These are phyloP conservation scores for Centroberyx gerrardi DNA, from an alignment of 2,797 vertebrate genomes.

Conservation along the genomic window DNA sequence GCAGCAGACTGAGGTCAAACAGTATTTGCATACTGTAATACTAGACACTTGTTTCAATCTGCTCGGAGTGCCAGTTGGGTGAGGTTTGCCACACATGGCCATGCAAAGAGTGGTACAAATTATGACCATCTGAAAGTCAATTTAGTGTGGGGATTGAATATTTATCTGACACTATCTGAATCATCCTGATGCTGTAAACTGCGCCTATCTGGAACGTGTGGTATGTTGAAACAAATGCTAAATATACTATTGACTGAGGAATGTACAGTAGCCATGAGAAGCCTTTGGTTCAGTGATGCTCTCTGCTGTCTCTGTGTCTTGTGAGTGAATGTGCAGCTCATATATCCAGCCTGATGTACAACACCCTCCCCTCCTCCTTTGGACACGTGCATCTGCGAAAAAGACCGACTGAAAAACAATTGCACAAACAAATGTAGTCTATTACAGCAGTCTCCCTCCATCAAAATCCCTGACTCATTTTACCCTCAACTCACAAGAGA, in stretches of 20 bases:
- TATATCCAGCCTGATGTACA: neutral
- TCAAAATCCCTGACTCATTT: conserved; percentile 55
- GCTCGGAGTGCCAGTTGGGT: neutral
- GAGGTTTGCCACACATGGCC: neutral
- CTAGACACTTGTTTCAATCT: conserved; percentile 3
- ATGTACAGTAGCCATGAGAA: too few relatives aligned
- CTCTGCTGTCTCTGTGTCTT: too few relatives aligned
- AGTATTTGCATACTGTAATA: neutral
- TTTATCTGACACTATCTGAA: neutral
- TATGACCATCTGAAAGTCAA: neutral
- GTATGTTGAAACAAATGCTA: conserved; percentile 26
- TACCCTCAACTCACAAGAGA: conserved; percentile 46
- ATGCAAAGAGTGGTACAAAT: neutral
- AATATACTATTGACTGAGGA: too few relatives aligned
- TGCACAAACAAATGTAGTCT: neutral
- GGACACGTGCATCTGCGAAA: conserved; percentile 22
- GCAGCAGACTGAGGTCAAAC: conserved; percentile 26
- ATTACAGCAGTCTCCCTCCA: conserved; percentile 15
- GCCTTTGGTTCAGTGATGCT: too few relatives aligned
- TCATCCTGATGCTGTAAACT: conserved; percentile 2
- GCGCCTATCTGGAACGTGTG: neutral
- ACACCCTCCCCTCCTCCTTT: neutral
- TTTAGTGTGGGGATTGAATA: neutral
- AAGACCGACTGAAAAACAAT: conserved; percentile 4
- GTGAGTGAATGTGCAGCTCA: too few relatives aligned